phyloP scores from a whole-genome alignment of 2,113 vertebrate species.

The Dryoscopus gambensis region DNA sequence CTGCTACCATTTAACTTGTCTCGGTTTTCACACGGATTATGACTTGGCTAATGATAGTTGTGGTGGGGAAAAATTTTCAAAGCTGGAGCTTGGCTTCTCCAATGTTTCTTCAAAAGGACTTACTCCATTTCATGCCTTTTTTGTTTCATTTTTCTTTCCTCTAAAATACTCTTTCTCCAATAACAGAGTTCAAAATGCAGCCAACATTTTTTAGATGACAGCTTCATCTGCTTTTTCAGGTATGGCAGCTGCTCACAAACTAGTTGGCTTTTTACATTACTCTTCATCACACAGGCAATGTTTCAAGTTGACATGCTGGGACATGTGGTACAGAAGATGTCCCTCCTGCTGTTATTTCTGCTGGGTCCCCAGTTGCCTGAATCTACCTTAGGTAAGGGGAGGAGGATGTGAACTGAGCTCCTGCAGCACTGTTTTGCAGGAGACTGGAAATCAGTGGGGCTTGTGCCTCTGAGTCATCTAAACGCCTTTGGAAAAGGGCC shows the following conservation, averaged over 20 bases:
- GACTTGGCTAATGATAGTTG: neutral
- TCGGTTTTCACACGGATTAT: fast-evolving
- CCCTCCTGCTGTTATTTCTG: neutral
- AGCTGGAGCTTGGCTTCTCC: neutral
- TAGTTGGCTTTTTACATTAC: neutral
- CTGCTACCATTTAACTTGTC: neutral
- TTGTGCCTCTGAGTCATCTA: neutral
- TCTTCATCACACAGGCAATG: neutral
- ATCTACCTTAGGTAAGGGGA: neutral
- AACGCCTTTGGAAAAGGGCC: neutral
- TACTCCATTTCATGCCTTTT: neutral
- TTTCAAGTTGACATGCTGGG: neutral
- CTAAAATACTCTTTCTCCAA: neutral
- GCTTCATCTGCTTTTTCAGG: neutral
- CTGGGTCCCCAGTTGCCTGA: neutral
- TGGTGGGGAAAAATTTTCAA: neutral
- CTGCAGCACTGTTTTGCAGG: neutral
- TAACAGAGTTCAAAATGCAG: neutral
- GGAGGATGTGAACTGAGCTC: fast-evolving
- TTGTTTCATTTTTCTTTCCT: neutral
- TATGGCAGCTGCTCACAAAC: neutral
- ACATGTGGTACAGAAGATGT: neutral
- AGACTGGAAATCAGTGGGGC: neutral
- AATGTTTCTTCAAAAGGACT: neutral
- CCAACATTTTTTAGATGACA: fast-evolving